phyloP scores from a whole-genome alignment of 1,140 invertebrate species.

The Spodoptera litura region DNA sequence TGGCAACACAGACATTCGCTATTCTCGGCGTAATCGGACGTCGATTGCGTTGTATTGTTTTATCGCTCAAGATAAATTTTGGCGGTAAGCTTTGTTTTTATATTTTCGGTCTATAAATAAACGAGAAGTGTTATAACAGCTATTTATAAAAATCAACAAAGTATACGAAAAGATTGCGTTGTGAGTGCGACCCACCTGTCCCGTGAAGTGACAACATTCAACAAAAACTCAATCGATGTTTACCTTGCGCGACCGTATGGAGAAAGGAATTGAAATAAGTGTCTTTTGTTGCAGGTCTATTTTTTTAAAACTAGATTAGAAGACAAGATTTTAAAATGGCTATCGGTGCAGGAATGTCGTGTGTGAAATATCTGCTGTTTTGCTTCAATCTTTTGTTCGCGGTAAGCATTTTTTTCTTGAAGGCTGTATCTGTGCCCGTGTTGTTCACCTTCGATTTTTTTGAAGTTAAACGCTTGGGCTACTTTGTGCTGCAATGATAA shows the following conservation, averaged over 20 bases:
- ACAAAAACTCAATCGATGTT: constrained; percentile 71
- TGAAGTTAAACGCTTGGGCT: constrained; percentile 39
- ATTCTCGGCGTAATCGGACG: constrained; percentile 46
- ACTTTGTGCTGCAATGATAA: no score
- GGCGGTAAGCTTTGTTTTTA: constrained; percentile 57
- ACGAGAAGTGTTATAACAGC: not conserved
- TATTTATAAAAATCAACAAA: constrained; percentile 5
- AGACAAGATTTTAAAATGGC: constrained; percentile 86
- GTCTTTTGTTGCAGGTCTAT: constrained; percentile 70
- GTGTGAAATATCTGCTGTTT: constrained; percentile 93
- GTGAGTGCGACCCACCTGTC: constrained; percentile 21
- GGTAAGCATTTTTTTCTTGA: constrained; percentile 87
- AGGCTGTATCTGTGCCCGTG: not conserved
- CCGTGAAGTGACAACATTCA: constrained; percentile 51
- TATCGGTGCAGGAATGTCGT: constrained; percentile 90
- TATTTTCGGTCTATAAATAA: constrained; percentile 27
- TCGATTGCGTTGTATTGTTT: constrained; percentile 47
- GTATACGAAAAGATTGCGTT: not conserved
- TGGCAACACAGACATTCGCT: constrained; percentile 54
- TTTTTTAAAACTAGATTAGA: constrained; percentile 56
- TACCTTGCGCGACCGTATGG: constrained; percentile 48
- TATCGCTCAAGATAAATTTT: constrained; percentile 47
- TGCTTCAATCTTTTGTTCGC: constrained; percentile 94
- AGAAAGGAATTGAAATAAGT: constrained; percentile 54
- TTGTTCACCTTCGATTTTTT: constrained; percentile 52